Conservation (phyloP, 2,113 vertebrate species). For the Hippocampus comes region DNA sequence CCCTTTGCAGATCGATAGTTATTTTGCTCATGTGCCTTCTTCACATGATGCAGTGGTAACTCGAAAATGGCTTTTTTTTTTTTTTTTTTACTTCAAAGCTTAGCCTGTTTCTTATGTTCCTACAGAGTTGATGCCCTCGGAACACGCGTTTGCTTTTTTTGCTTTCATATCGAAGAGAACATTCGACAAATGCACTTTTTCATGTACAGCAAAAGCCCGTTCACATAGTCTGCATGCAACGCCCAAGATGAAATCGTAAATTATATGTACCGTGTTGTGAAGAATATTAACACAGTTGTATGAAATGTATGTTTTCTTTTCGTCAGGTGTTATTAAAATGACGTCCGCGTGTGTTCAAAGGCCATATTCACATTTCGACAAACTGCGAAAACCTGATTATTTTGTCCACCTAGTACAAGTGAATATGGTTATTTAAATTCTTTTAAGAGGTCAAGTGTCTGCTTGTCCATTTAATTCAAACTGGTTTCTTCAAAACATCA, state of each 20-base stretch:
- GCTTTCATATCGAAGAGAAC: neutral
- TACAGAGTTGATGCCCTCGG: neutral
- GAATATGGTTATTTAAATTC: constrained; percentile 79
- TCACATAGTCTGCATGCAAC: constrained; percentile 71
- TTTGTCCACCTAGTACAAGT: constrained; percentile 61
- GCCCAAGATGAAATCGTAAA: constrained; percentile 69
- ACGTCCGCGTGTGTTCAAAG: constrained; percentile 38
- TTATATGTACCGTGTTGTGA: constrained; percentile 48
- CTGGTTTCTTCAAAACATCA: constrained; percentile 52
- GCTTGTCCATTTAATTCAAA: constrained; percentile 68
- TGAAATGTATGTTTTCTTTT: constrained; percentile 34
- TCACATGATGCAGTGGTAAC: neutral
- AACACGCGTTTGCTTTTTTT: neutral
- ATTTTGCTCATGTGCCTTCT: neutral
- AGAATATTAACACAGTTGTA: constrained; percentile 63
- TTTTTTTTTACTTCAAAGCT: neutral
- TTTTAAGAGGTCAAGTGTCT: constrained; percentile 66
- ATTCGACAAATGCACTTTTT: neutral
- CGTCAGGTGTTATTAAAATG: constrained; percentile 46
- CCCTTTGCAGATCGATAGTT: neutral
- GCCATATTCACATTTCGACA: constrained; percentile 62
- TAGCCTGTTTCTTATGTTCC: neutral
- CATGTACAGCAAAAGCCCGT: constrained; percentile 66
- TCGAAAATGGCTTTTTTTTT: neutral
- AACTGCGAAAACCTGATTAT: constrained; percentile 74